Evolutionary conservation across 2,113 vertebrate genomes (phyloP).

Genomic region (Nesoenas mayeri): DNA sequence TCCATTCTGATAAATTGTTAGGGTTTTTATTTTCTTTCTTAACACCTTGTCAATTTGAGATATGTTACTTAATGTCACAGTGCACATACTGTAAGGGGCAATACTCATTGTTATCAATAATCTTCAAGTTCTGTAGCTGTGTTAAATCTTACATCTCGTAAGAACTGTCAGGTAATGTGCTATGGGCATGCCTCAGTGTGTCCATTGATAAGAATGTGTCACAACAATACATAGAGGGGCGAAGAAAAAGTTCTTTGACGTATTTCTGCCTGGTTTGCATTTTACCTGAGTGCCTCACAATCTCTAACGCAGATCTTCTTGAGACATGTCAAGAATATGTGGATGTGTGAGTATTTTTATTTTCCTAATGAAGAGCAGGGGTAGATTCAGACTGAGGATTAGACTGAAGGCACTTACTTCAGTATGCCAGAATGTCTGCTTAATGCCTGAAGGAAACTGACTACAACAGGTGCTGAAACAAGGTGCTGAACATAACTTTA

Average conservation of each 20-base stretch:
- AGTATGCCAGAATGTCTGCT: not conserved
- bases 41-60: not conserved
- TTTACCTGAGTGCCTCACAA: not conserved
- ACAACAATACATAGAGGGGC: not conserved
- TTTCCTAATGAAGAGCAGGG: not conserved
- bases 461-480: not conserved
- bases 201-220: not conserved
- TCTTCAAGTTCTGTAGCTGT: not conserved
- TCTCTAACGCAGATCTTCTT: not conserved
- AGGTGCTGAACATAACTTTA: not conserved
- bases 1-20: not conserved
- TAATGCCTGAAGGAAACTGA: not conserved
- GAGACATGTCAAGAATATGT: not conserved
- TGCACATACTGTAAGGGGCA: not conserved
- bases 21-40: not conserved
- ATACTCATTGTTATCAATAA: not conserved
- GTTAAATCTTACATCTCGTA: not conserved
- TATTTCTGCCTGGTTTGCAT: not conserved
- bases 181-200: not conserved
- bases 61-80: not conserved
- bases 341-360: not conserved
- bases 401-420: not conserved
- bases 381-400: not conserved
- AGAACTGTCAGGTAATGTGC: not conserved
- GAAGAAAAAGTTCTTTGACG: not conserved